These are phyloP conservation scores for Dolichoris vasculosae DNA, from an alignment of 1,140 invertebrate genomes.

Conservation along the genomic window DNA sequence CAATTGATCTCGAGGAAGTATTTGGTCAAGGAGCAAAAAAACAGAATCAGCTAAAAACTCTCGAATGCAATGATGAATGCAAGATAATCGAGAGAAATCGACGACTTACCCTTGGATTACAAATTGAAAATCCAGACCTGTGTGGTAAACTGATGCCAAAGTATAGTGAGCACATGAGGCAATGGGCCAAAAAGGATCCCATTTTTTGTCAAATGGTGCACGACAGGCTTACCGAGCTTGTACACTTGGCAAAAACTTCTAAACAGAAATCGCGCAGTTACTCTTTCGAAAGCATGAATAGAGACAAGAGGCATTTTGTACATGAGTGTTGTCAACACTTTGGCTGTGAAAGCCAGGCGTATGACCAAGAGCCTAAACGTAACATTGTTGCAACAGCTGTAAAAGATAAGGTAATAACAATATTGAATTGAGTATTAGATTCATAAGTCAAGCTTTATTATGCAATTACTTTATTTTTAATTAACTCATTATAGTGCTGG, in stretches of 20 bases:
- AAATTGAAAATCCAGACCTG: constrained; percentile 92
- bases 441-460: background rate
- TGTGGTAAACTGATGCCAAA: constrained; percentile 85
- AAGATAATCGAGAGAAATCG: constrained; percentile 89
- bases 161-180: constrained; percentile 91
- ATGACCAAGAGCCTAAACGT: constrained; percentile 94
- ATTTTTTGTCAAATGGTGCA: constrained; percentile 89
- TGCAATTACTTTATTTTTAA: background rate
- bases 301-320: constrained; percentile 90
- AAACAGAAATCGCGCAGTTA: constrained; percentile 90
- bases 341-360: constrained; percentile 93
- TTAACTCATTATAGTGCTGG: constrained; percentile 80
- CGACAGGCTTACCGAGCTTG: constrained; percentile 88
- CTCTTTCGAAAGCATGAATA: constrained; percentile 94
- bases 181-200: constrained; percentile 88
- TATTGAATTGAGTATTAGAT: background rate
- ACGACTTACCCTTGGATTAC: constrained; percentile 89
- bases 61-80: constrained; percentile 96
- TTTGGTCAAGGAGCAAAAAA: constrained; percentile 74
- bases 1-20: constrained; percentile 81
- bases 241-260: constrained; percentile 91
- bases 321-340: constrained; percentile 97
- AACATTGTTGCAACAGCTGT: constrained; percentile 95
- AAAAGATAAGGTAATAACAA: constrained; percentile 80
- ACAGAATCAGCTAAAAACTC: constrained; percentile 74